Conservation (phyloP, 1,140 invertebrate species). For the Drosophila gunungcola region DNA sequence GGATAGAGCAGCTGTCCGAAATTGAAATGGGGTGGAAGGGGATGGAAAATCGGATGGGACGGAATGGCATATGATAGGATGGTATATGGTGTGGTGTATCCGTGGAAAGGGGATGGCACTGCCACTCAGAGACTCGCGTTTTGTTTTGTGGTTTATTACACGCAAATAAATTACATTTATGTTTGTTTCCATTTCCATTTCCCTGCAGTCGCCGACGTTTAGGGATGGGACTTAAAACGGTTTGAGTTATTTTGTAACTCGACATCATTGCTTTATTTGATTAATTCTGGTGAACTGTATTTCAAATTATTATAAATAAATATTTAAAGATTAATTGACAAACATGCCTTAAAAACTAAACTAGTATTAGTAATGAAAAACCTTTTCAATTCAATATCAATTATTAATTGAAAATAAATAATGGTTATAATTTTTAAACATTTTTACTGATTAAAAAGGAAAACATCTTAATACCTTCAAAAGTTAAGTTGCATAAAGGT, state of each 20-base stretch:
- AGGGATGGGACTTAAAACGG: slow-evolving; percentile 8
- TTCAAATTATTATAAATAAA: too few species aligned
- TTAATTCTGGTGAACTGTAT: too few species aligned
- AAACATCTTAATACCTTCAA: too few species aligned
- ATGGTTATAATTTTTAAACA: too few species aligned
- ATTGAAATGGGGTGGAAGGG: slow-evolving; percentile 48
- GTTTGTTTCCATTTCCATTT: slow-evolving; percentile 73
- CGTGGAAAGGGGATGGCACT: slow-evolving; percentile 5
- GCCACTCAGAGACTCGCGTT: slow-evolving; percentile 41
- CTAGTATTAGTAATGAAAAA: too few species aligned
- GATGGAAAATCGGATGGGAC: slow-evolving; percentile 14
- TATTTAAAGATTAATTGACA: too few species aligned
- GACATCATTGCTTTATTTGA: too few species aligned
- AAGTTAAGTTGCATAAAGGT: neutral
- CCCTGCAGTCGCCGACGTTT: slow-evolving; percentile 11
- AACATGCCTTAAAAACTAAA: too few species aligned
- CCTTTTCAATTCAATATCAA: too few species aligned
- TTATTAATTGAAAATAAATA: too few species aligned
- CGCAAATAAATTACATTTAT: slow-evolving; percentile 83
- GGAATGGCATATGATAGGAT: slow-evolving; percentile 13
- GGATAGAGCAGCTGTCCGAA: slow-evolving; percentile 63
- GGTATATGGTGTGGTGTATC: slow-evolving; percentile 3
- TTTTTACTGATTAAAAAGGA: too few species aligned
- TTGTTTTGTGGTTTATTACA: slow-evolving; percentile 81
- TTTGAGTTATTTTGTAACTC: too few species aligned